Percentiles rank a stretch among this genome's conserved stretches.
Conservation (phyloP, 2,888 invertebrate genomes). For the Sipha maydis region DNA sequence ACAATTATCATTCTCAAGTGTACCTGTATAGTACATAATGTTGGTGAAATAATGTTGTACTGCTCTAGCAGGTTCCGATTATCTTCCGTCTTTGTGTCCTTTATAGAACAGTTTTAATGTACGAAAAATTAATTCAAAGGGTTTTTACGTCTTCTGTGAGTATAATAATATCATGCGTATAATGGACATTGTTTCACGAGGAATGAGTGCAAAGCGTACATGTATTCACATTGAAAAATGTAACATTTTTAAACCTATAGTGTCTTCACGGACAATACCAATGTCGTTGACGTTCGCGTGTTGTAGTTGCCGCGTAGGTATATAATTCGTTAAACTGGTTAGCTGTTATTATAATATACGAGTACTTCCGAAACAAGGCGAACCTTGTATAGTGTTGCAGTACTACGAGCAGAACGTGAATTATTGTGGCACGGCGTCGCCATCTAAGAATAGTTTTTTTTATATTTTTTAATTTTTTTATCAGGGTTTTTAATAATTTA, state of each 20-base stretch:
- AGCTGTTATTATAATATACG: neutral
- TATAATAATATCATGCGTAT: no score
- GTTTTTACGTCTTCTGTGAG: no score
- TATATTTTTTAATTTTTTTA: neutral
- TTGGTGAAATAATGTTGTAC: no score
- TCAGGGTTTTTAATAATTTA: neutral
- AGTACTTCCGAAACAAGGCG: neutral
- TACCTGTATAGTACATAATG: no score
- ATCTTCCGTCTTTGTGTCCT: no score
- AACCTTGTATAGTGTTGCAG: neutral
- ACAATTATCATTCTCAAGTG: no score
- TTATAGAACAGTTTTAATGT: no score
- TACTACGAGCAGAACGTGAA: neutral
- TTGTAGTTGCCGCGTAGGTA: neutral
- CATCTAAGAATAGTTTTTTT: neutral
- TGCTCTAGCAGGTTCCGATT: no score
- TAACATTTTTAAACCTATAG: neutral
- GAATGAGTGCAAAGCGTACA: no score
- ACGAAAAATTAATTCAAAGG: no score
- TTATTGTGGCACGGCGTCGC: neutral
- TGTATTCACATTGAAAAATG: neutral
- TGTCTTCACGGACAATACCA: neutral
- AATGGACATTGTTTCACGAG: no score
- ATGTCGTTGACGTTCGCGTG: neutral
- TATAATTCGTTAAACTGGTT: neutral